Percentiles rank a stretch among this genome's conserved stretches.
These are phyloP conservation scores for Candoia aspera DNA, from an alignment of 2,113 vertebrate species.

Conservation along the genomic window DNA sequence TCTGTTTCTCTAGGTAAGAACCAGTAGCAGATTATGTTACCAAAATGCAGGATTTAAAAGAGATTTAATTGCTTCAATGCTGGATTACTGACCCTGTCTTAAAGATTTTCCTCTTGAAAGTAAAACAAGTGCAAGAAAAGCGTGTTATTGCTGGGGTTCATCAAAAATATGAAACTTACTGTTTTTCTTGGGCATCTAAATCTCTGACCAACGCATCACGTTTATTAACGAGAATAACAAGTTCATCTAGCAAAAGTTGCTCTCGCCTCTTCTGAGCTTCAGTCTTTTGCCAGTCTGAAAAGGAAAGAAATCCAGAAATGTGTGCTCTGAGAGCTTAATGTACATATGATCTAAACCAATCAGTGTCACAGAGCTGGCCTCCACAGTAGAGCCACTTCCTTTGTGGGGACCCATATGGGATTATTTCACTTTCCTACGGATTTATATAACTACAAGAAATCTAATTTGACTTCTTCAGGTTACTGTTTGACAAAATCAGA, in stretches of 20 bases:
- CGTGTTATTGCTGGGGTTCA: not conserved
- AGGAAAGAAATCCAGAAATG: slow-evolving; percentile 23
- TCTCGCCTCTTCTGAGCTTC: slow-evolving; percentile 96
- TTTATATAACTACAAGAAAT: not conserved
- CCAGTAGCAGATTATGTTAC: not conserved
- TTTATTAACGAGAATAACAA: slow-evolving; percentile 96
- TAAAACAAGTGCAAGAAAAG: not conserved
- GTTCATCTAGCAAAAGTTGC: slow-evolving; percentile 94
- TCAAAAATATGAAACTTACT: slow-evolving; percentile 75
- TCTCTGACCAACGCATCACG: slow-evolving; percentile 93
- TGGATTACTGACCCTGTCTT: not conserved
- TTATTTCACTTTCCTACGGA: slow-evolving; percentile 20
- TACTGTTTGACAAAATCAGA: not conserved
- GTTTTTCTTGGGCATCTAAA: slow-evolving; percentile 93
- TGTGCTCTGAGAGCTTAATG: not conserved
- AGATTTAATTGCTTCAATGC: not conserved
- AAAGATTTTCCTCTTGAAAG: not conserved
- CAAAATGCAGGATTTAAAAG: not conserved
- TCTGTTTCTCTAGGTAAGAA: too few relatives aligned
- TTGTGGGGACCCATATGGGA: not conserved
- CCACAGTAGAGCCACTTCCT: not conserved
- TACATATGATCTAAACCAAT: slow-evolving; percentile 3
- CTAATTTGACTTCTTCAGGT: slow-evolving; percentile 8
- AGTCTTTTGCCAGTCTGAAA: slow-evolving; percentile 96
- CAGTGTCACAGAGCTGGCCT: slow-evolving; percentile 2